Evolutionary conservation across 2,888 invertebrate species (phyloP).

Genomic region (Gerris lacustris): DNA sequence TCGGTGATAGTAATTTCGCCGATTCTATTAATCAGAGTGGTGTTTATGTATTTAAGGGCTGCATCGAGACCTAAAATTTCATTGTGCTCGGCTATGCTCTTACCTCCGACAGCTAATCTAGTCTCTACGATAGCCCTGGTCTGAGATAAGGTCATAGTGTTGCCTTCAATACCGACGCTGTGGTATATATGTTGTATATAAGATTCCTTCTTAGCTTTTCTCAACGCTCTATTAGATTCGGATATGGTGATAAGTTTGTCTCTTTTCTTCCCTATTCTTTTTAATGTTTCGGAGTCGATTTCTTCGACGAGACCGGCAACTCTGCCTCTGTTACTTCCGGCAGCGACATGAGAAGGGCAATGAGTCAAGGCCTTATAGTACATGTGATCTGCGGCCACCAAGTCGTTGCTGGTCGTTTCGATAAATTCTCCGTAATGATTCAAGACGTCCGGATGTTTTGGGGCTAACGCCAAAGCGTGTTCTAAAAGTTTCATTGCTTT

Average conservation of each 20-base stretch:
- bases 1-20: constrained; percentile 70
- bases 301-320: constrained; percentile 82
- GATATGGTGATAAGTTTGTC: constrained; percentile 70
- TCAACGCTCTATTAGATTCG: constrained; percentile 61
- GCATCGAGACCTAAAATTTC: constrained; percentile 89
- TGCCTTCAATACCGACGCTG: constrained; percentile 93
- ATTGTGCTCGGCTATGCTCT: constrained; percentile 92
- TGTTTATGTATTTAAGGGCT: constrained; percentile 83
- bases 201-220: constrained; percentile 83
- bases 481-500: constrained; percentile 77
- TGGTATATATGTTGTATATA: constrained; percentile 95
- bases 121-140: constrained; percentile 87
- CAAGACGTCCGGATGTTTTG: constrained; percentile 81
- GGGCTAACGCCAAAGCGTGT: constrained; percentile 83
- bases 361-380: constrained; percentile 74
- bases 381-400: constrained; percentile 79
- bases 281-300: constrained; percentile 65
- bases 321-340: constrained; percentile 65
- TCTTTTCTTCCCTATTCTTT: constrained; percentile 70
- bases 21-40: constrained; percentile 64
- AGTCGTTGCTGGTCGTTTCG: constrained; percentile 70
- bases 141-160: constrained; percentile 87
- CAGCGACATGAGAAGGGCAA: constrained; percentile 70
- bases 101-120: constrained; percentile 69
- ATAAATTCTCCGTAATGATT: constrained; percentile 87